These are phyloP conservation scores for Bucorvus abyssinicus DNA, from an alignment of 2,797 vertebrate species.

Conservation along the genomic window DNA sequence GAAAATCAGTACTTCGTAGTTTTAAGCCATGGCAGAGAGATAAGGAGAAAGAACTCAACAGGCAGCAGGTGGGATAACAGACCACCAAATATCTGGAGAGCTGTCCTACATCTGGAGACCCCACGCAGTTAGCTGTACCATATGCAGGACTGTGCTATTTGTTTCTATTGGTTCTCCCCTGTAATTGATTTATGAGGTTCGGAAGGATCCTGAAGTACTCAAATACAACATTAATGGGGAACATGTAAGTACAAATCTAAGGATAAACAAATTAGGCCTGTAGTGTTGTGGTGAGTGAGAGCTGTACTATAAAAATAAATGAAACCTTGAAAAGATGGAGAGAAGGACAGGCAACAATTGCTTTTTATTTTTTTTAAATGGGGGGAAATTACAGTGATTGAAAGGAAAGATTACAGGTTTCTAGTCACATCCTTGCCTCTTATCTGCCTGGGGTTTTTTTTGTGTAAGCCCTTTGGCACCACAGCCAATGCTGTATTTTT, in stretches of 20 bases:
- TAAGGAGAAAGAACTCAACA: not conserved
- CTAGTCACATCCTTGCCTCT: not conserved
- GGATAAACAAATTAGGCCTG: not conserved
- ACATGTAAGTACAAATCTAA: not conserved
- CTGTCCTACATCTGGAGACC: not conserved
- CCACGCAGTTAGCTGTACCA: not conserved
- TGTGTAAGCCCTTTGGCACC: not conserved
- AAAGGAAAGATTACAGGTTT: not conserved
- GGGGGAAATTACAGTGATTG: not conserved
- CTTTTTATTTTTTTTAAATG: not conserved
- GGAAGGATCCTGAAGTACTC: not conserved
- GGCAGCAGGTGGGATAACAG: not conserved
- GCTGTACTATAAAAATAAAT: not conserved
- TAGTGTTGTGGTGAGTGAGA: not conserved
- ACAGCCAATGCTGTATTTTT: not conserved
- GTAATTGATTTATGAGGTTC: not conserved
- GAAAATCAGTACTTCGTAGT: not conserved
- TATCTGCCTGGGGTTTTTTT: not conserved
- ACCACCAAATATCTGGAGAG: not conserved
- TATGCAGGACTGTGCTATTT: not conserved
- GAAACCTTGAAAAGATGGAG: not conserved
- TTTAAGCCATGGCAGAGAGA: not conserved
- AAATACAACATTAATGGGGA: not conserved
- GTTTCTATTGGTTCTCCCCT: not conserved
- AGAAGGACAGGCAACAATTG: not conserved